phyloP scores from a whole-genome alignment of 2,888 invertebrate species.

The Cryptocheilus praepositus region DNA sequence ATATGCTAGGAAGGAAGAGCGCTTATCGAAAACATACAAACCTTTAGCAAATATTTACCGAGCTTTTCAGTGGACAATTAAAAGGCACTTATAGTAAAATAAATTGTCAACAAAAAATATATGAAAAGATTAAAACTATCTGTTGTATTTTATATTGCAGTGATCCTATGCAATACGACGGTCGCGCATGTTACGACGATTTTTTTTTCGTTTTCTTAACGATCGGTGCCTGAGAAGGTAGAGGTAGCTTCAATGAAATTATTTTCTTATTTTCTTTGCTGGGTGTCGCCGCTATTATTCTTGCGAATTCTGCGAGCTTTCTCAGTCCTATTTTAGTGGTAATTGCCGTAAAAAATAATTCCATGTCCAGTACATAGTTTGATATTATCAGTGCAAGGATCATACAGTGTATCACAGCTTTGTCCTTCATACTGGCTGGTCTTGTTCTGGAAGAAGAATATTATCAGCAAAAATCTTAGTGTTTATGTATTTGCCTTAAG shows the following conservation, averaged over 20 bases:
- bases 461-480: not conserved
- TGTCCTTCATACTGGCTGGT: constrained; percentile 65
- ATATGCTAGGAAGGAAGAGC: too few species aligned
- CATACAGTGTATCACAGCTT: constrained; percentile 66
- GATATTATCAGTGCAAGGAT: constrained; percentile 62
- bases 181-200: constrained; percentile 9
- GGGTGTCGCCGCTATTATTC: constrained; percentile 59
- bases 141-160: not conserved
- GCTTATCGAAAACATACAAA: too few species aligned
- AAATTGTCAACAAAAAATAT: too few species aligned
- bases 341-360: constrained; percentile 60
- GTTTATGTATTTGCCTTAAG: too few species aligned
- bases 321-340: constrained; percentile 56
- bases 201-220: constrained; percentile 48
- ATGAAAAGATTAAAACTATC: too few species aligned
- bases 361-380: constrained; percentile 63
- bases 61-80: too few species aligned
- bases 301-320: constrained; percentile 63
- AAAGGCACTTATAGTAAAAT: too few species aligned
- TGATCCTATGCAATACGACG: too few species aligned
- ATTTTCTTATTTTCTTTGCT: constrained; percentile 60
- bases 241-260: constrained; percentile 62
- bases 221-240: constrained; percentile 53
- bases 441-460: constrained; percentile 58
- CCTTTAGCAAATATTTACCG: too few species aligned